Evolutionary conservation across 2,113 vertebrate genomes (phyloP).

Genomic region (Antechinus flavipes): DNA sequence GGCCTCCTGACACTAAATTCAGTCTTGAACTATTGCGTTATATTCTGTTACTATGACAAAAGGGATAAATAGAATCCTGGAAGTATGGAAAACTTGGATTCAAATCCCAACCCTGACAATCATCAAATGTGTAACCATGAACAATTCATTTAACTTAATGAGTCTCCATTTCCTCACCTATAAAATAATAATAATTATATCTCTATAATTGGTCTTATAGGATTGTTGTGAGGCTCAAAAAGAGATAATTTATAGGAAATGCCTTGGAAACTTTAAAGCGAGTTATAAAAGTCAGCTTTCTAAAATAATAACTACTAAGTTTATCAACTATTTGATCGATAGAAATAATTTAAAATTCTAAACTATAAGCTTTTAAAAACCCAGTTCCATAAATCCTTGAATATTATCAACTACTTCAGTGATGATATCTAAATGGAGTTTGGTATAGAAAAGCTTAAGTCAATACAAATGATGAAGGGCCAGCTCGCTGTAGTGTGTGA

Average conservation of each 20-base stretch:
- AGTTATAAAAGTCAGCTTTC: not conserved
- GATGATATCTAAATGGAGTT: not conserved
- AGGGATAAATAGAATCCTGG: not conserved
- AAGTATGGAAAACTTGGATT: not conserved
- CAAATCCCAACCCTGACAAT: not conserved
- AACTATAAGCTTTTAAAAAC: slow-evolving; percentile 6
- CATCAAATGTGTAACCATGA: not conserved
- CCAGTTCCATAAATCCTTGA: not conserved
- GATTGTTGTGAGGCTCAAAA: not conserved
- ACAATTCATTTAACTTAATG: not conserved
- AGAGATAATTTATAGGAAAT: not conserved
- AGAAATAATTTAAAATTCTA: not conserved
- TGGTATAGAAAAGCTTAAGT: slow-evolving; percentile 4
- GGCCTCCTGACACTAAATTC: not conserved
- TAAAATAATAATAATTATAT: not conserved
- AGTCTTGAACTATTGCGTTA: not conserved
- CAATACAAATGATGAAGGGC: not conserved
- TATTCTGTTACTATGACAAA: not conserved
- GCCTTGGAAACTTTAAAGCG: not conserved
- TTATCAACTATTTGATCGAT: not conserved
- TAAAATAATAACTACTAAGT: not conserved
- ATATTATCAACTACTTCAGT: not conserved
- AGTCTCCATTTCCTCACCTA: not conserved
- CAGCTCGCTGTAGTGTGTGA: not conserved
- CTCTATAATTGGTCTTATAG: not conserved